Conservation (phyloP, 2,113 vertebrate species). For the Callospermophilus lateralis region DNA sequence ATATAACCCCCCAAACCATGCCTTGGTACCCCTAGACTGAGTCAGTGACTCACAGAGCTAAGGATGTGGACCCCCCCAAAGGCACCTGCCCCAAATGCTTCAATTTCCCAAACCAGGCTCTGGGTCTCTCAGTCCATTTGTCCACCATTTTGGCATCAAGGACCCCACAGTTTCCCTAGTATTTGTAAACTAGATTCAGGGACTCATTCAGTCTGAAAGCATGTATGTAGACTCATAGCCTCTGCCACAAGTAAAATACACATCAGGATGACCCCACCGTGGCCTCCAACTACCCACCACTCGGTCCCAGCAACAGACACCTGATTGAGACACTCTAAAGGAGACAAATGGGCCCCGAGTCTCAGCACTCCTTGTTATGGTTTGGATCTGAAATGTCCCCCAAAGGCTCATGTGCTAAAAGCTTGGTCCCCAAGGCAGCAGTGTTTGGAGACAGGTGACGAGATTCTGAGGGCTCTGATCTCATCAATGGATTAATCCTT, state of each 20-base stretch:
- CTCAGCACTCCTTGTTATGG: background rate
- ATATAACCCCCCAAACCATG: background rate
- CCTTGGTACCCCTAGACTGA: background rate
- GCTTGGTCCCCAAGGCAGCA: background rate
- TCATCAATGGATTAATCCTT: no score
- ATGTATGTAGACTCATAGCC: background rate
- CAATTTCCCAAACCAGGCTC: background rate
- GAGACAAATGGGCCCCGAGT: background rate
- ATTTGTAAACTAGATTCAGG: background rate
- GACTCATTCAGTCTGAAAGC: background rate
- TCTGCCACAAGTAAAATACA: background rate
- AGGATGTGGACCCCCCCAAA: background rate
- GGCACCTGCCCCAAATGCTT: background rate
- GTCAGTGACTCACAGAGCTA: background rate
- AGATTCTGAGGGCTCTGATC: no score
- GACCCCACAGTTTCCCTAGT: background rate
- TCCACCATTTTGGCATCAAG: background rate
- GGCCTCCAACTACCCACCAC: background rate
- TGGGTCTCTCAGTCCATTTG: background rate
- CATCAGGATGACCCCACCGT: background rate
- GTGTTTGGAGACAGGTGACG: background rate
- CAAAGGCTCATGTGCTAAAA: background rate
- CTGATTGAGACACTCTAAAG: background rate
- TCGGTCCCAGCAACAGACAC: background rate
- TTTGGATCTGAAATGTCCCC: background rate